Conservation (phyloP, 1,140 invertebrate genomes). For the Globodera rostochiensis region DNA sequence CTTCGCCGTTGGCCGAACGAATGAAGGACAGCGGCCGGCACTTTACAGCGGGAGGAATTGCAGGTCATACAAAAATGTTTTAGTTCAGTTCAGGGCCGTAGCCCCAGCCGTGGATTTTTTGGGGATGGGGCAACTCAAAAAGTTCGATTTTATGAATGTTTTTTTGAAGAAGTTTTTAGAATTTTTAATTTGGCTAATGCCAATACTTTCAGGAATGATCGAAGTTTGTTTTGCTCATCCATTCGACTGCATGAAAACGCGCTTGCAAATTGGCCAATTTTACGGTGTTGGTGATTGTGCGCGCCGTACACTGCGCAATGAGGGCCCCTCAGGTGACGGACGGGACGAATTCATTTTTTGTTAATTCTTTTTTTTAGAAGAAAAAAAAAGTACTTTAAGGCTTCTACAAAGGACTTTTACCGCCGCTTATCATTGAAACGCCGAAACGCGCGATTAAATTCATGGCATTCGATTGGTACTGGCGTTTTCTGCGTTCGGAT, state of each 20-base stretch:
- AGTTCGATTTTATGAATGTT: too few species aligned
- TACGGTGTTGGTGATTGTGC: constrained; percentile 82
- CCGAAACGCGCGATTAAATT: constrained; percentile 91
- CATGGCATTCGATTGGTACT: constrained; percentile 85
- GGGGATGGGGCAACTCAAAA: too few species aligned
- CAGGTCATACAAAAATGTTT: constrained; percentile 69
- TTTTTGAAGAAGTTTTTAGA: too few species aligned
- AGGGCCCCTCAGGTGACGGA: constrained; percentile 69
- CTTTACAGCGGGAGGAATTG: constrained; percentile 82
- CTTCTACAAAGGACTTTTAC: constrained; percentile 78
- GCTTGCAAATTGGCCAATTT: constrained; percentile 81
- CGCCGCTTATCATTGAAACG: constrained; percentile 86
- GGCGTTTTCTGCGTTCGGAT: constrained; percentile 69
- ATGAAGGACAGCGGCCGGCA: constrained; percentile 74
- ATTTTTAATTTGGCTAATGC: too few species aligned
- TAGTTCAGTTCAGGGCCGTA: too few species aligned
- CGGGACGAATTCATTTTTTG: too few species aligned
- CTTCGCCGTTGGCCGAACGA: constrained; percentile 26
- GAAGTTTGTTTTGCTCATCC: constrained; percentile 95
- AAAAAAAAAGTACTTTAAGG: background rate
- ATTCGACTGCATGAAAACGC: constrained; percentile 85
- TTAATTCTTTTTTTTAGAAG: too few species aligned
- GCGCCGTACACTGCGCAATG: constrained; percentile 80
- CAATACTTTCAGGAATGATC: constrained; percentile 72
- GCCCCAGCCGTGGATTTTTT: too few species aligned